Evolutionary conservation across 2,888 invertebrate genomes (phyloP), one percentile per base, ranked within the genome.

Genomic region (Empis livida): DNA sequence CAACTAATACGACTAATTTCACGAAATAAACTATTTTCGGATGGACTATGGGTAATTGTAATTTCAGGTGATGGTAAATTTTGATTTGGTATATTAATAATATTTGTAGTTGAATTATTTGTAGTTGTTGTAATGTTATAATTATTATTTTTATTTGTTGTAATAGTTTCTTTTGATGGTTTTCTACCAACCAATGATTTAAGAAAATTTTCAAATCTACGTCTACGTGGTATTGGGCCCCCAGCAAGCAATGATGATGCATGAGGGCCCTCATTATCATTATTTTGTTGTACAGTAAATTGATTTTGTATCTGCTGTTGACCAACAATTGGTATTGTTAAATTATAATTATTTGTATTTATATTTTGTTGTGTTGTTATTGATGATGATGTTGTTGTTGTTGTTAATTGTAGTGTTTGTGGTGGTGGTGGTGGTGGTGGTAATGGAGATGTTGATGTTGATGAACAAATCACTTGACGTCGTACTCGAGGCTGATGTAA

Each of bases 161-260:
- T n/a, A 14, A 15, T 16, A 42, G 39, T 17, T 32, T 52, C 48
- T 37, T 55, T 55, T n/a, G 59, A 55, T 17, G 62, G 57, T 43
- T 68, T 67, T 42, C 64, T 61, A 1, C 70, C 66, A 38, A 69
- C 65, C 52, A 69, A 53, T 9, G 66, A 64, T 45, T 68, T 70
- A 42, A 70, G 57, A 53, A 71, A 65, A 54, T 67, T 67, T 54
- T 68, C 64, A 50, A 70, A 58, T 55, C 70, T 61, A 49, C 64
- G 59, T n/a, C 67, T 60, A 14, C 66, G 60, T 40, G 70, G 64
- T 51, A 64, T 44, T 51, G 65, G 65, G 61, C 62, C 15, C 62
- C 63, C 45, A 66, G 56, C 54, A 66, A 54, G 14, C 67, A 67
- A 16, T 40, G 40, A 16, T 40, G 40, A 13, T 40, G 11, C 57